These are phyloP conservation scores for Cosmorhoe ocellata DNA, from an alignment of 2,888 invertebrate species.

Conservation along the genomic window DNA sequence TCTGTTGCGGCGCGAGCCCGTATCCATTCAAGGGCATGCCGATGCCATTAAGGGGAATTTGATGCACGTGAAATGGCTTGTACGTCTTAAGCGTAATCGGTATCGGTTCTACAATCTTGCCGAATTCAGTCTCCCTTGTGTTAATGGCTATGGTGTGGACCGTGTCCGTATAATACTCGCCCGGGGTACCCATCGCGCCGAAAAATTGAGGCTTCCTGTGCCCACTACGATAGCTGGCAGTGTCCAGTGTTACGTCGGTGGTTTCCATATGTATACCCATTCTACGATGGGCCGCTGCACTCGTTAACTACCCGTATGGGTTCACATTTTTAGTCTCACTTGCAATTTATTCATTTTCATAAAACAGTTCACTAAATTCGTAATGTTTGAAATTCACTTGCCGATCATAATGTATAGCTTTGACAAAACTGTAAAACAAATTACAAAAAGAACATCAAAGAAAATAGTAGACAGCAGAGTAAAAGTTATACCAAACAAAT, in stretches of 20 bases:
- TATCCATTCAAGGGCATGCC: conserved; percentile 41
- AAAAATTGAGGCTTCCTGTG: conserved; percentile 56
- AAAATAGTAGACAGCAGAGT: background rate
- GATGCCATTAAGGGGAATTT: conserved; percentile 48
- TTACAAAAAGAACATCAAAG: background rate
- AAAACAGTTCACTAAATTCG: conserved; percentile 20
- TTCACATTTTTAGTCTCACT: conserved; percentile 53
- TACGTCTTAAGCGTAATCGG: conserved; percentile 68
- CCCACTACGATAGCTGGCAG: conserved; percentile 60
- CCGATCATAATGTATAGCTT: conserved; percentile 28
- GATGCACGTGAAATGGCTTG: conserved; percentile 56
- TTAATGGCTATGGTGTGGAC: conserved; percentile 71
- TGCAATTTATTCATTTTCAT: conserved; percentile 51
- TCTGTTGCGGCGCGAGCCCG: conserved; percentile 53
- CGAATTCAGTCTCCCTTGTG: conserved; percentile 72
- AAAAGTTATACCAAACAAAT: background rate
- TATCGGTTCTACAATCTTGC: conserved; percentile 68
- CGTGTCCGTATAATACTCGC: conserved; percentile 62
- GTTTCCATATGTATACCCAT: conserved; percentile 80
- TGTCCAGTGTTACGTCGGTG: conserved; percentile 71
- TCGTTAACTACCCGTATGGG: conserved; percentile 51
- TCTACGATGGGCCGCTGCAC: conserved; percentile 60
- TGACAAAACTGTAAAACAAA: conserved; percentile 25
- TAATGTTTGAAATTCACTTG: conserved; percentile 28
- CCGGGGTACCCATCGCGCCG: conserved; percentile 65